Percentiles rank a stretch among this genome's conserved stretches.
These are phyloP conservation scores for Onychomys leucogaster DNA, from an alignment of 2,797 vertebrate genomes.

Conservation along the genomic window DNA sequence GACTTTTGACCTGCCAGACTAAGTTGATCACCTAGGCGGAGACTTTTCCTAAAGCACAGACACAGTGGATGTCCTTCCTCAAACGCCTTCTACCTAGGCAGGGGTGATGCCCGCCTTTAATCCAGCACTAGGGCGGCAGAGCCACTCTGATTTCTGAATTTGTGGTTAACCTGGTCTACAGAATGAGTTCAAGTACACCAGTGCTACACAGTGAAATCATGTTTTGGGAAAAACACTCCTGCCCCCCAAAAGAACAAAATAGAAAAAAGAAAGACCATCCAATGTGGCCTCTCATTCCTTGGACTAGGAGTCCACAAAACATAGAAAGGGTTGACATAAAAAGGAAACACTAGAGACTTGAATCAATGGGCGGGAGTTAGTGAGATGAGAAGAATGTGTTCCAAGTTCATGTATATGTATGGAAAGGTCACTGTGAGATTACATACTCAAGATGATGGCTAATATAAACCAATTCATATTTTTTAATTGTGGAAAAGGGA, in stretches of 20 bases:
- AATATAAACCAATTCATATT: background rate
- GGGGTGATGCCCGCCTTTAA: no score
- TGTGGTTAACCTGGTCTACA: no score
- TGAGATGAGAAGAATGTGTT: background rate
- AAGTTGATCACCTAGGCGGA: background rate
- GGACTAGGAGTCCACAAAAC: background rate
- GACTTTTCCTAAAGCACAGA: background rate
- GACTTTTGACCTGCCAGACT: background rate
- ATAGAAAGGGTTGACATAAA: background rate
- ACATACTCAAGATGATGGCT: background rate
- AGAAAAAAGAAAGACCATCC: no score
- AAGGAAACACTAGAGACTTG: background rate
- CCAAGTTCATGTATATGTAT: background rate
- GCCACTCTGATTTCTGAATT: no score
- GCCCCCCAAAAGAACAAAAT: no score
- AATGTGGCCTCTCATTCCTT: background rate
- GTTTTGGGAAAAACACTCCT: no score
- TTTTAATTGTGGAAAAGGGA: no score
- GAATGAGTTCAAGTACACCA: no score
- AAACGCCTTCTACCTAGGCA: no score
- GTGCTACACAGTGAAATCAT: no score
- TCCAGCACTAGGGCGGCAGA: no score
- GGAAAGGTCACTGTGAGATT: background rate
- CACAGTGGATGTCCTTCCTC: no score
- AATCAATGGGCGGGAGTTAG: fast-evolving